Conservation (phyloP, 2,888 invertebrate species). For the Escarpia spicata region DNA sequence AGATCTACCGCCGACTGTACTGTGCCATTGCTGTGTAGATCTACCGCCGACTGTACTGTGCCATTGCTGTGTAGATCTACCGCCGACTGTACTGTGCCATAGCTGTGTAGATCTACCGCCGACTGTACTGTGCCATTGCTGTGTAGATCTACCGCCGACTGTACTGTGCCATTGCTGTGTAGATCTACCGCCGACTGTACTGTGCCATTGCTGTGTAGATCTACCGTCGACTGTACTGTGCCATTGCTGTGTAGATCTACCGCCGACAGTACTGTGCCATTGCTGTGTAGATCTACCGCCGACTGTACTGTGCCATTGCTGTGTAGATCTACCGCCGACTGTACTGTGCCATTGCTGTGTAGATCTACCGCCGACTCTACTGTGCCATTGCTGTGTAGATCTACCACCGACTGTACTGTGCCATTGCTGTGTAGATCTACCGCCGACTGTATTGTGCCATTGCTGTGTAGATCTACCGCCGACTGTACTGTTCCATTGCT, state of each 20-base stretch:
- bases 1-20: constrained; percentile 92
- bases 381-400: constrained; percentile 72
- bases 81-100: constrained; percentile 76
- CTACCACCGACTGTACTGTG: constrained; percentile 82
- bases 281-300: constrained; percentile 86
- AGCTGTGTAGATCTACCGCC: constrained; percentile 87
- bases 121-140: constrained; percentile 70
- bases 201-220: constrained; percentile 72
- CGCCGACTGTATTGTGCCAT: constrained; percentile 76
- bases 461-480: constrained; percentile 86
- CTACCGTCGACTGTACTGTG: constrained; percentile 82
- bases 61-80: constrained; percentile 78
- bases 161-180: neutral
- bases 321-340: constrained; percentile 92
- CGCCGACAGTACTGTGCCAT: constrained; percentile 76
- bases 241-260: constrained; percentile 78
- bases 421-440: constrained; percentile 77
- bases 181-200: constrained; percentile 92
- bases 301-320: constrained; percentile 70
- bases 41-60: constrained; percentile 82
- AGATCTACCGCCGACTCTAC: constrained; percentile 92
- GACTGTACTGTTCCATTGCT: constrained; percentile 70
- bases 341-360: neutral
- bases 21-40: constrained; percentile 72
- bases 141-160: constrained; percentile 92